Evolutionary conservation across 2,113 vertebrate genomes (phyloP).

Genomic region (Pithys albifrons): DNA sequence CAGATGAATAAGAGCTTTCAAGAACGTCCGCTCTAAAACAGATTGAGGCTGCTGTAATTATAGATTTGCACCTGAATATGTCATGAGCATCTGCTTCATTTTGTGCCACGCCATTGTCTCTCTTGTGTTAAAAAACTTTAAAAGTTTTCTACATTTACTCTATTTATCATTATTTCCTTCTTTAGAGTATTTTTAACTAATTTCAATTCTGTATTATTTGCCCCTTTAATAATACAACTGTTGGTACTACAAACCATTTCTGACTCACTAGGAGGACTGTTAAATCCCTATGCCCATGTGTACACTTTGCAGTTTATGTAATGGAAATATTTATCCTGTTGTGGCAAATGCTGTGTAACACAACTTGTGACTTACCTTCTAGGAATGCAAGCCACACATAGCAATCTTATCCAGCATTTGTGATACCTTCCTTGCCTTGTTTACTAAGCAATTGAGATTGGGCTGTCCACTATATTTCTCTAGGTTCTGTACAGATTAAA

Average conservation of each 20-base stretch:
- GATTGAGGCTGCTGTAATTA: neutral
- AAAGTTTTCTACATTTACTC: neutral
- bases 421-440: neutral
- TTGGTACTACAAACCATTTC: neutral
- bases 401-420: neutral
- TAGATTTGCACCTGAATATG: neutral
- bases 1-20: neutral
- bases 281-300: neutral
- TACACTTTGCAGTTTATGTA: neutral
- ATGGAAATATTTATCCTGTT: constrained; percentile 5
- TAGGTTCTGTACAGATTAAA: constrained; percentile 93
- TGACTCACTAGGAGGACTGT: neutral
- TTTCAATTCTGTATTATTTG: neutral
- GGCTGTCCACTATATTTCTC: constrained; percentile 36
- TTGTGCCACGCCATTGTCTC: neutral
- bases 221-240: neutral
- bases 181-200: neutral
- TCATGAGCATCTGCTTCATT: neutral
- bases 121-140: neutral
- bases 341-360: neutral
- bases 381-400: neutral
- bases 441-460: neutral
- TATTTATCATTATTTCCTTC: neutral
- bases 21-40: neutral
- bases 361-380: constrained; percentile 9